phyloP scores from a whole-genome alignment of 2,797 vertebrate genomes.

The Chaunax sp. region DNA sequence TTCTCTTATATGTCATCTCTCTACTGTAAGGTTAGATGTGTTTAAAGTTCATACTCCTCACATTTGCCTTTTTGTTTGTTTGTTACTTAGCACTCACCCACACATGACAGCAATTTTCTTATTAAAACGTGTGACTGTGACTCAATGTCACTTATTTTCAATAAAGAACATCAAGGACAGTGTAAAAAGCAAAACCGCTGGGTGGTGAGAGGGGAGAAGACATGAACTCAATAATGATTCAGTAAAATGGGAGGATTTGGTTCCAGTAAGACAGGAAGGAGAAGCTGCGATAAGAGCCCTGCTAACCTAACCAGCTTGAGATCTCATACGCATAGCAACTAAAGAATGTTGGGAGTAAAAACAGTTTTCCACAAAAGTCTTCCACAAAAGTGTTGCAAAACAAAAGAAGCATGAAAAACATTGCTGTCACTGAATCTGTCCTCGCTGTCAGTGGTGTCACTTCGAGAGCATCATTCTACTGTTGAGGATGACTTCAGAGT shows the following conservation, averaged over 20 bases:
- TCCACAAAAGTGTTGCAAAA: slow-evolving; percentile 39
- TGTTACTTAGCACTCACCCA: slow-evolving; percentile 11
- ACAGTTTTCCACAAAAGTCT: slow-evolving; percentile 3
- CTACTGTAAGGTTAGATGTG: slow-evolving; percentile 10
- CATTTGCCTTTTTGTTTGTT: slow-evolving; percentile 5
- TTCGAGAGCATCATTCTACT: slow-evolving; percentile 24
- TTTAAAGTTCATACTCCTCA: slow-evolving; percentile 13
- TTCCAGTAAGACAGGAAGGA: not conserved
- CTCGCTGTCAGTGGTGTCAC: slow-evolving; percentile 48
- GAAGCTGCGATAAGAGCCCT: not conserved
- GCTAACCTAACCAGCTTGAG: not conserved
- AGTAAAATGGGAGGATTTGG: not conserved
- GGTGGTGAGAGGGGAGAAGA: not conserved
- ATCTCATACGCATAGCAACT: not conserved
- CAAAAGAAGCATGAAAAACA: slow-evolving; percentile 35
- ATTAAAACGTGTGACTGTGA: not conserved
- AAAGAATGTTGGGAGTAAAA: slow-evolving; percentile 14
- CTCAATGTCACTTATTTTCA: slow-evolving; percentile 2
- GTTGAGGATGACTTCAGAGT: slow-evolving; percentile 54
- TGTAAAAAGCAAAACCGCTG: not conserved
- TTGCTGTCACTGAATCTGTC: slow-evolving; percentile 39
- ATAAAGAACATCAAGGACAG: not conserved
- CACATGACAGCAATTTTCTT: slow-evolving; percentile 7
- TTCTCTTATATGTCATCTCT: slow-evolving; percentile 9
- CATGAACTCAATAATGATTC: slow-evolving; percentile 2